Percentiles rank a stretch among this genome's conserved stretches.
These are phyloP conservation scores for Drosophila bunnanda DNA, from an alignment of 2,888 invertebrate genomes.

Conservation along the genomic window DNA sequence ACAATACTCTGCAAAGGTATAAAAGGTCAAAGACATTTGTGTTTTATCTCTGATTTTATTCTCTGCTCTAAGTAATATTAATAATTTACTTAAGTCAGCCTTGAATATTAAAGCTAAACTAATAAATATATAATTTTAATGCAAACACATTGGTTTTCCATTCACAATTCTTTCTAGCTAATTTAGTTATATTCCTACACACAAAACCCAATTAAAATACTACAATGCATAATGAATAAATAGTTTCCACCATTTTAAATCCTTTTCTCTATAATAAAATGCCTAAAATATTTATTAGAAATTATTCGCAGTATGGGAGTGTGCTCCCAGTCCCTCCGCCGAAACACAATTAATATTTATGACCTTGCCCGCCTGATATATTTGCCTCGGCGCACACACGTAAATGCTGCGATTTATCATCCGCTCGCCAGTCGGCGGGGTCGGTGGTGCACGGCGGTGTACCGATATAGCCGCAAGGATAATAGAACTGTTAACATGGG, in stretches of 20 bases:
- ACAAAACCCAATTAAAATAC: neutral
- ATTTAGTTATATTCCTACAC: no score
- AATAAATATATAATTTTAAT: no score
- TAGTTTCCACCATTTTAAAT: neutral
- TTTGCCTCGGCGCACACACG: conserved; percentile 78
- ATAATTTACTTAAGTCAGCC: no score
- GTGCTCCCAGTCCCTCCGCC: conserved; percentile 41
- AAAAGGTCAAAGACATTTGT: no score
- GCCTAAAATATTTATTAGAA: neutral
- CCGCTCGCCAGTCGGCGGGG: conserved; percentile 11
- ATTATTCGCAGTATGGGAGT: conserved; percentile 15
- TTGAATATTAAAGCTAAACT: no score
- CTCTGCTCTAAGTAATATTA: no score
- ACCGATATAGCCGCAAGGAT: conserved; percentile 72
- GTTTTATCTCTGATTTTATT: no score
- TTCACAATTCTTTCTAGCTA: neutral
- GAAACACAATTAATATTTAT: conserved; percentile 79
- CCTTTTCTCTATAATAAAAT: neutral
- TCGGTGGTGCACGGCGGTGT: conserved; percentile 2
- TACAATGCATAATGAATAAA: neutral
- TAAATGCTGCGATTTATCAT: conserved; percentile 78
- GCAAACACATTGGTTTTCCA: neutral
- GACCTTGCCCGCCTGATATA: conserved; percentile 79
- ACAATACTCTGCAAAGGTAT: no score
- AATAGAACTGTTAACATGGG: conserved; percentile 77